A percentile compares a stretch with the other conserved stretches of the same genome.
Conservation (phyloP, 1,140 invertebrate species). For the Lordiphosa collinella region DNA sequence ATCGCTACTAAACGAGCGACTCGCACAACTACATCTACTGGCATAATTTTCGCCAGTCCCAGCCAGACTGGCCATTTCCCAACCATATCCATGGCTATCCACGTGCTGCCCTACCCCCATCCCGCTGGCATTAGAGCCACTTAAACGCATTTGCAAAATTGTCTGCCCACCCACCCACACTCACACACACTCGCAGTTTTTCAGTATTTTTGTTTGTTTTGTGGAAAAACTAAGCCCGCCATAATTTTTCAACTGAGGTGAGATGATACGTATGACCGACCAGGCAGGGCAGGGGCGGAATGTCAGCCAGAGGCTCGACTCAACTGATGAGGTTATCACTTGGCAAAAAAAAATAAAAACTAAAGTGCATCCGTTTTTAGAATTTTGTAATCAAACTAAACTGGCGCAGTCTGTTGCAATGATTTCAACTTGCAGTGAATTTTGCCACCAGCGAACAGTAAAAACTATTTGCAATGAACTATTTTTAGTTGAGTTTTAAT, state of each 20-base stretch:
- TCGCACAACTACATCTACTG: conserved; percentile 15
- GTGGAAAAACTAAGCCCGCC: conserved; percentile 46
- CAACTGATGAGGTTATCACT: conserved; percentile 69
- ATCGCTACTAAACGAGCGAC: conserved; percentile 44
- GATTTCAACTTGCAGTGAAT: conserved; percentile 1
- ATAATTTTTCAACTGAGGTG: conserved; percentile 58
- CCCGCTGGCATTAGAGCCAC: conserved; percentile 71
- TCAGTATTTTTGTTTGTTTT: conserved; percentile 10
- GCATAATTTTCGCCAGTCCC: conserved; percentile 30
- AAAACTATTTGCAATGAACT: not conserved
- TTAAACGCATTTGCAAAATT: conserved; percentile 75
- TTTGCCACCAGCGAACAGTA: not conserved
- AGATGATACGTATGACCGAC: conserved; percentile 27
- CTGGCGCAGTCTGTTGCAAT: conserved; percentile 50
- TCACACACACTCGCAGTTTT: conserved; percentile 24
- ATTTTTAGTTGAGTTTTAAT: too few species aligned
- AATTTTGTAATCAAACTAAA: conserved; percentile 71
- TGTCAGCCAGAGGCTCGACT: not conserved
- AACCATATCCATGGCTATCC: conserved; percentile 39
- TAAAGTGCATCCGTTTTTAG: conserved; percentile 71
- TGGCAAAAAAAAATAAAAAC: conserved; percentile 37
- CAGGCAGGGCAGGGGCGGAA: not conserved
- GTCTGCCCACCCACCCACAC: conserved; percentile 62
- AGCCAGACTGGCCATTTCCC: conserved; percentile 8
- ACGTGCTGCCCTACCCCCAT: conserved; percentile 52